Evolutionary conservation across 2,888 invertebrate species (phyloP), one percentile per base, ranked within the genome.

Genomic region (Phytoseiulus persimilis): DNA sequence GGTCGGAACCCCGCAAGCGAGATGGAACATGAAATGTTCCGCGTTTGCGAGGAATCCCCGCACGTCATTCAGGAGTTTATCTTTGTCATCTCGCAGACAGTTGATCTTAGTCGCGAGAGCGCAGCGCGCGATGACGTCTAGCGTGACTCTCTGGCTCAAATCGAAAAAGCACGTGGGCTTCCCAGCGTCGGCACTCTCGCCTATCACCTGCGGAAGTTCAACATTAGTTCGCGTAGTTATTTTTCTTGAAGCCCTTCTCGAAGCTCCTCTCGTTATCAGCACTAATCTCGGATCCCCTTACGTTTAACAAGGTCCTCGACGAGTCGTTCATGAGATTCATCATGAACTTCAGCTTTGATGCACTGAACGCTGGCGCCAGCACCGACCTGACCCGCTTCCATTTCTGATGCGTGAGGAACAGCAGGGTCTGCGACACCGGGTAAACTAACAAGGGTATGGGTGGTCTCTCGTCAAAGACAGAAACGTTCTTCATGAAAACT

Each of bases 311-410:
- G 31, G 92, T 92, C 46, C 92, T 91, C n/a, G 93, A 92, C 83
- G 92, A 92, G 23, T 92, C 91, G 90, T 92, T 92, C 90, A 94
- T 93, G 65, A 92, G 92, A 0, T 93, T 92, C 6, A 93, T 91
- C 92, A 94, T 93, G 92, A 93, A 91, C 90, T 93, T 93, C 91
- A 94, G 92, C 91, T 93, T 94, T 83, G 92, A 91, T 5, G 93
- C 92, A n/a, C 93, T 93, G 91, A 94, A 94, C 5, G 93, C 93
- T 0, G 94, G 94, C 89, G 93, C 93, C 23, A 93, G 92, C 14
- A 93, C 92, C 9, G 92, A 91, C 46, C 94, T 91, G 31, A 94
- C 92, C 28, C 94, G 92, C 91, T 94, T 93, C 94, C 94, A 94
- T 33, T 93, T 92, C n/a, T 92, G 92, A 23, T 93, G 93, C 5